Evolutionary conservation across 2,797 vertebrate genomes (phyloP).

Genomic region (Chrysocyon brachyurus): DNA sequence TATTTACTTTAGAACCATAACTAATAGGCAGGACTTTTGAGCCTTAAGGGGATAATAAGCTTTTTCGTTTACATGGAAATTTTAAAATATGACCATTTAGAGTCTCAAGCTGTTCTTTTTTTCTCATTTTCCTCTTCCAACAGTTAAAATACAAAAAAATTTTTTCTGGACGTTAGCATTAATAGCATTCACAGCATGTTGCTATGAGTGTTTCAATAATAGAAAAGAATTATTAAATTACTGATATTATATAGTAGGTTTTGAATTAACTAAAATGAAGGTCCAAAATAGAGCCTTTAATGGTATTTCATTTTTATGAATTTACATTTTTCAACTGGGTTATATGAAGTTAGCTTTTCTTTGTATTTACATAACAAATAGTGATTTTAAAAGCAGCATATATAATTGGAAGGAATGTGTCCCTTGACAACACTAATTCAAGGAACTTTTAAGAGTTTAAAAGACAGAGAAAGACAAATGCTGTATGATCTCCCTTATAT

Average conservation of each 20-base stretch:
- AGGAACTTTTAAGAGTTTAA: neutral
- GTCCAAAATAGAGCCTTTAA: conserved; percentile 7
- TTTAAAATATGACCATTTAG: neutral
- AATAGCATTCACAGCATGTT: conserved; percentile 14
- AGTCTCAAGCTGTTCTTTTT: neutral
- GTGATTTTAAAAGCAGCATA: neutral
- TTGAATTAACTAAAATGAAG: conserved; percentile 59
- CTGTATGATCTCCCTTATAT: neutral
- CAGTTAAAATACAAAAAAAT: neutral
- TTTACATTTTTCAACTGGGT: neutral
- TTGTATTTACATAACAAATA: neutral
- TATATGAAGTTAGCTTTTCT: conserved; percentile 5
- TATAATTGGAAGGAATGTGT: neutral
- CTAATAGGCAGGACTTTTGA: neutral
- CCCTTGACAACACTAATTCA: neutral
- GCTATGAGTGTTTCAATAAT: conserved; percentile 29
- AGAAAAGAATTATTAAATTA: conserved; percentile 41
- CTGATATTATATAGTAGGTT: neutral
- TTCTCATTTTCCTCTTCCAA: neutral
- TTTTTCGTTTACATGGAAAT: neutral
- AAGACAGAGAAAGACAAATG: neutral
- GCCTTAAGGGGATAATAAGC: neutral
- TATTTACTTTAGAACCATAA: neutral
- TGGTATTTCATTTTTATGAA: neutral
- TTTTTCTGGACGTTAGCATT: neutral